These are phyloP conservation scores for Agrotis exclamationis DNA, from an alignment of 2,888 invertebrate genomes.

Conservation along the genomic window DNA sequence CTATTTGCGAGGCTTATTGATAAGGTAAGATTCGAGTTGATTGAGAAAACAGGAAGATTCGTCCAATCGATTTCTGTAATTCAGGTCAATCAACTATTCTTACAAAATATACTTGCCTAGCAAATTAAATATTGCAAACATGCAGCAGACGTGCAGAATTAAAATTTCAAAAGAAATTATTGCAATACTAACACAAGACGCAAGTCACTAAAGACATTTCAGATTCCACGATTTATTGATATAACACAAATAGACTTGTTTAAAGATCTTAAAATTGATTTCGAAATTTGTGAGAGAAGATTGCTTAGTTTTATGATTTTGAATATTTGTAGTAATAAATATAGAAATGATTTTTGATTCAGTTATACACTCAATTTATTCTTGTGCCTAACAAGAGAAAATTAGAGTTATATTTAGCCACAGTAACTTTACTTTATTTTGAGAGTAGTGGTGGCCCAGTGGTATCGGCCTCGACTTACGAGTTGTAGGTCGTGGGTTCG, in stretches of 20 bases:
- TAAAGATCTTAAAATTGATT: conserved; percentile 5
- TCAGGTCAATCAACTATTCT: not conserved
- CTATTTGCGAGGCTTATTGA: conserved; percentile 4
- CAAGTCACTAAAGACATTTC: not conserved
- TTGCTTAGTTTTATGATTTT: not conserved
- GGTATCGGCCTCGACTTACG: too few species aligned
- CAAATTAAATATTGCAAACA: conserved; percentile 22
- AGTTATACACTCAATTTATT: not conserved
- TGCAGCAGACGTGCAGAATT: conserved; percentile 7
- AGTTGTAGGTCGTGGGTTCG: too few species aligned
- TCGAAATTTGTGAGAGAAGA: conserved; percentile 10
- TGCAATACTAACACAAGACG: conserved; percentile 14
- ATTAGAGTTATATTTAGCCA: too few species aligned
- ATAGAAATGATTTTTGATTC: not conserved
- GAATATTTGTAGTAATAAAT: not conserved
- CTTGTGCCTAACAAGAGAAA: too few species aligned
- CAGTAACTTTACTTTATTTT: too few species aligned
- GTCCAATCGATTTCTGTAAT: conserved; percentile 6
- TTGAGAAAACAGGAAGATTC: not conserved
- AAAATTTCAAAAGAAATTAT: conserved; percentile 17
- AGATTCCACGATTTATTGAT: conserved; percentile 28
- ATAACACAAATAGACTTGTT: conserved; percentile 30
- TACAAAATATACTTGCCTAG: too few species aligned
- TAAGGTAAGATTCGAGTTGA: not conserved
- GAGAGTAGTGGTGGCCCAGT: too few species aligned